Base-by-base conservation (phyloP, 2,113 vertebrate species). In the Nesoenas mayeri region DNA sequence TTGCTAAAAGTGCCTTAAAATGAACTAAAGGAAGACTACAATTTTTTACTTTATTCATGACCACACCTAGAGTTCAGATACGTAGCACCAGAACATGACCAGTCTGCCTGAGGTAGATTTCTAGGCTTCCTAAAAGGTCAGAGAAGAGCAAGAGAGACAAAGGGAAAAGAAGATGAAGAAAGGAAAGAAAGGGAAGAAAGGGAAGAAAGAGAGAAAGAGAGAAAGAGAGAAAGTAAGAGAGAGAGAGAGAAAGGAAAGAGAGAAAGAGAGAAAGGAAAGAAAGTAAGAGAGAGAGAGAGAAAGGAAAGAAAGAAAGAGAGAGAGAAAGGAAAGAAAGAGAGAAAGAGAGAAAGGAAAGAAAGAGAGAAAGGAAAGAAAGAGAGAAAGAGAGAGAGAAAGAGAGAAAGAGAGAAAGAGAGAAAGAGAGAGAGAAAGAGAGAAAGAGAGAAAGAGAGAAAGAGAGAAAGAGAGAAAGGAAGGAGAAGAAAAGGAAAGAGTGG, bases 181-280 rank as follows among this genome's bases (percentile, higher is more conserved):
- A 16, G 29, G 29, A 17, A 5, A 28, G 22, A 28, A 15, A 11
- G 31, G 7, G 20, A 5, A 12, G 31, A 1, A 7, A 15, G 11
- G 38, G 16, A 2, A 15, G 7, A 8, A 28, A 11, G 24, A 13
- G 16, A 15, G 36, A 36, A 36, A 36, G 36, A 36, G 36, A 9
- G 36, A 36, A 36, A 36, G 36, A 9, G 12, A 12, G 19, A 25
- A 8, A 26, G 25, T 11, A 51, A 14, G 22, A 18, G 61, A 40
- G 17, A 12, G 5, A 9, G 38, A 29, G 22, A 22, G 20, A 6
- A 12, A 22, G 21, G 48, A 48, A 21, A 20, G 20, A 12, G 47
- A 3, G 16, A 10, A 17, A 36, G 28, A 24, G n/a, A 1, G 25
- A 19, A 12, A 14, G 26, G 8, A 12, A 5, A 26, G 3, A 3